A percentile compares a stretch with the other conserved stretches of the same genome.
Conservation (phyloP, 2,113 vertebrate species). For the Circaetus gallicus region DNA sequence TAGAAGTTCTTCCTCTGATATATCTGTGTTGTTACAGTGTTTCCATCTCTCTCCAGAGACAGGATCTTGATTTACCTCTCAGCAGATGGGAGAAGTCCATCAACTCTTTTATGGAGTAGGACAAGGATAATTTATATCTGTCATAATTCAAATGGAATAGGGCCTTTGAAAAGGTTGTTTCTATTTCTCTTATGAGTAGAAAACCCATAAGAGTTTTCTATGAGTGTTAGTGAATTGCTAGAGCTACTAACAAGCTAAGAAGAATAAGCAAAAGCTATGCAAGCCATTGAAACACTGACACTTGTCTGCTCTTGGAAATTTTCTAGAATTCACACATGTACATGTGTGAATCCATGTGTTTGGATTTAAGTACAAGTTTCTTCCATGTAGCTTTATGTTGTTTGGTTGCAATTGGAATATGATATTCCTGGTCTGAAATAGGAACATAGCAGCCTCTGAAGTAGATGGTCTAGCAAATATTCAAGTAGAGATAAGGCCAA, state of each 20-base stretch:
- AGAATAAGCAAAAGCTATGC: not conserved
- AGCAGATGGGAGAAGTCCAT: not conserved
- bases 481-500: not conserved
- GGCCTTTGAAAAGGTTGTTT: not conserved
- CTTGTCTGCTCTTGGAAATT: not conserved
- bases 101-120: not conserved
- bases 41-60: not conserved
- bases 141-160: not conserved
- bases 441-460: not conserved
- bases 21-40: not conserved
- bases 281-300: not conserved
- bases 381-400: not conserved
- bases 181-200: not conserved
- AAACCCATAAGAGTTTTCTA: not conserved
- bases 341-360: not conserved
- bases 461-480: not conserved
- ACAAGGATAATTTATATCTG: not conserved
- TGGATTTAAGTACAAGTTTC: not conserved
- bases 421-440: not conserved
- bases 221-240: not conserved
- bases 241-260: not conserved
- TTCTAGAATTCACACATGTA: not conserved
- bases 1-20: not conserved
- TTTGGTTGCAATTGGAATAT: not conserved
- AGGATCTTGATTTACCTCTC: not conserved